Evolutionary conservation across 2,888 invertebrate genomes (phyloP), one percentile per base, ranked within the genome.

Genomic region (Nudaria mundana): DNA sequence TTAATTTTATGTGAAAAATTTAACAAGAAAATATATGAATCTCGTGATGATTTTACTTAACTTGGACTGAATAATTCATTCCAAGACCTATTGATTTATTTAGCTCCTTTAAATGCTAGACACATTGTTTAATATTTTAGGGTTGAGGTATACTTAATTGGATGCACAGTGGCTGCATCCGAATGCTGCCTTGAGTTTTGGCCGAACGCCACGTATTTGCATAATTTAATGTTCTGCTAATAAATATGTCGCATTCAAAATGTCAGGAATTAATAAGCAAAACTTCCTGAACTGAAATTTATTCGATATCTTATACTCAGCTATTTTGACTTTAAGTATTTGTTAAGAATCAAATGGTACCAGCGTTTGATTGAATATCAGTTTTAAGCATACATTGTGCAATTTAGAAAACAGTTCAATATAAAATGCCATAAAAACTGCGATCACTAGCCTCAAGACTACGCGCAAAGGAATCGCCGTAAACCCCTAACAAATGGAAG

Each of bases 71-170:
- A n/a, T 12, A n/a, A 16, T 16, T 30, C 26, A 31, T 26, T 12
- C 8, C 14, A 47, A 46, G 45, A 39, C 37, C 28, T 63, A 76
- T 77, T 74, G 73, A 77, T 77, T 77, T 67, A 75, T 74, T 71
- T 67, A 49, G 48, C 57, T 72, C 66, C 79, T 84, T 82, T 71
- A 71, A 75, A 86, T 83, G 78, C 82, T 60, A 63, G 66, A 62
- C 77, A 67, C 77, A 73, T 67, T 66, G 66, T 65, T 79, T 79
- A 76, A 85, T 85, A 83, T 83, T 86, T 85, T 81, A 82, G 83
- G 81, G 81, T 81, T 80, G 79, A 75, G 72, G 73, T 79, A 76
- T 86, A n/a, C n/a, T n/a, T n/a, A 86, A 86, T 85, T 86, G 82
- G 78, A 83, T 70, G 76, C 72, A 71, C 77, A 73, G 62, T 71